Base-by-base conservation (phyloP, 2,888 invertebrate species). In the Andrena fulva region DNA sequence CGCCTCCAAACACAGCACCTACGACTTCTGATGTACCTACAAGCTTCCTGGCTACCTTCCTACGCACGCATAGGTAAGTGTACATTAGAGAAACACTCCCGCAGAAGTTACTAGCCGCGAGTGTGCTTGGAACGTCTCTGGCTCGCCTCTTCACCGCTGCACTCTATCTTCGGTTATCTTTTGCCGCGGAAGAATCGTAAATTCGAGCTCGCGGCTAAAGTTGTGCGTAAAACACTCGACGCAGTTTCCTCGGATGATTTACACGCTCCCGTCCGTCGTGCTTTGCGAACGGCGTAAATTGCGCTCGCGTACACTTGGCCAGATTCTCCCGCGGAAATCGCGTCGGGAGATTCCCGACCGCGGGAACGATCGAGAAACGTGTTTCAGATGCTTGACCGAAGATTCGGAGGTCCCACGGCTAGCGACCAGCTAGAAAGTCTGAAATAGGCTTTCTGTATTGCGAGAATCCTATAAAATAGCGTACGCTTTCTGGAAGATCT, bases 211-310 rank as follows among this genome's bases (percentile, higher is more conserved):
- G 70, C 72, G 82, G 76, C 76, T 71, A 48, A 84, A 84, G 74
- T 79, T 84, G 74, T 76, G 80, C 84, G 80, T 72, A 76, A 62
- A 82, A 69, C 68, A 64, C 82, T 75, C 75, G 68, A 74, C 77
- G 75, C 80, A 63, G 80, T 67, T 80, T 63, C 66, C 42, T 54
- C 52, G 56, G 50, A 82, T 90, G 89, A 91, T 91, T 90, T 89
- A 90, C 85, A 79, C 84, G 80, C 79, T 67, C 76, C 74, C 63
- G 78, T 82, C 80, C 87, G 86, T 85, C 85, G 85, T 86, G 80
- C 74, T 84, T 87, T 82, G 77, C 86, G 88, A 85, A 89, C 89
- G 85, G 87, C 84, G 88, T 88, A 90, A 90, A 90, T 88, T 85
- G 86, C 85, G 56, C 67, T 24, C 52, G 50, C 59, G 84, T 72